These are phyloP conservation scores for Lasioglossum lativentre DNA, from an alignment of 2,888 invertebrate species.

Conservation along the genomic window DNA sequence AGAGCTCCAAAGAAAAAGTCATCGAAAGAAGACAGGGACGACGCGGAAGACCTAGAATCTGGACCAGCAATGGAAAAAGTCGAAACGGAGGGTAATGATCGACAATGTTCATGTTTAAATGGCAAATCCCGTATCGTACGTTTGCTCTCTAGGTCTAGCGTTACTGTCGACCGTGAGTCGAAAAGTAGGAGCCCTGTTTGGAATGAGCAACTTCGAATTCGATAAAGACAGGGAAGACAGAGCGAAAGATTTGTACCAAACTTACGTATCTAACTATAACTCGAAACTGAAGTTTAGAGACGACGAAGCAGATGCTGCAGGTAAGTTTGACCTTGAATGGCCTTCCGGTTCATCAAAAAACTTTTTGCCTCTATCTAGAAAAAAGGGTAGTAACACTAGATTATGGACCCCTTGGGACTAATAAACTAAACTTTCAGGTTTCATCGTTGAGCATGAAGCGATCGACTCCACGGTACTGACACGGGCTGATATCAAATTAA, in stretches of 20 bases:
- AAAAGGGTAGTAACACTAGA: not conserved
- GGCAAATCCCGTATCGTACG: not conserved
- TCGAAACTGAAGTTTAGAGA: slow-evolving; percentile 71
- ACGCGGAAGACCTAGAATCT: slow-evolving; percentile 38
- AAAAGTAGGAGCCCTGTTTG: slow-evolving; percentile 73
- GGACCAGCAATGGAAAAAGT: slow-evolving; percentile 41
- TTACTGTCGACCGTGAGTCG: slow-evolving; percentile 74
- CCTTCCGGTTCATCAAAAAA: not conserved
- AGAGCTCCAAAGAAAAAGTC: not conserved
- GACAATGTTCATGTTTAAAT: not conserved
- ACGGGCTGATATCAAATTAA: slow-evolving; percentile 85
- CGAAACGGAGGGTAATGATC: slow-evolving; percentile 48
- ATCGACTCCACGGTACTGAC: slow-evolving; percentile 86
- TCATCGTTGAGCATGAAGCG: slow-evolving; percentile 85
- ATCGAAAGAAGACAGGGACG: not conserved
- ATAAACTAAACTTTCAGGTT: slow-evolving; percentile 71
- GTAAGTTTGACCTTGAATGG: slow-evolving; percentile 58
- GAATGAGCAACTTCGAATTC: slow-evolving; percentile 76
- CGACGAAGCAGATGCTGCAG: slow-evolving; percentile 70
- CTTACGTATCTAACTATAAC: slow-evolving; percentile 77
- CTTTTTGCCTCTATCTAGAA: not conserved
- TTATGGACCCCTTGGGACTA: no score
- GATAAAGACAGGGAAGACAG: slow-evolving; percentile 72
- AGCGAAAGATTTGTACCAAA: slow-evolving; percentile 78
- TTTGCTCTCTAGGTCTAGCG: slow-evolving; percentile 69